Evolutionary conservation across 2,797 vertebrate genomes (phyloP), one percentile per base, ranked within the genome.

Genomic region (Gadopsis bispinosus): DNA sequence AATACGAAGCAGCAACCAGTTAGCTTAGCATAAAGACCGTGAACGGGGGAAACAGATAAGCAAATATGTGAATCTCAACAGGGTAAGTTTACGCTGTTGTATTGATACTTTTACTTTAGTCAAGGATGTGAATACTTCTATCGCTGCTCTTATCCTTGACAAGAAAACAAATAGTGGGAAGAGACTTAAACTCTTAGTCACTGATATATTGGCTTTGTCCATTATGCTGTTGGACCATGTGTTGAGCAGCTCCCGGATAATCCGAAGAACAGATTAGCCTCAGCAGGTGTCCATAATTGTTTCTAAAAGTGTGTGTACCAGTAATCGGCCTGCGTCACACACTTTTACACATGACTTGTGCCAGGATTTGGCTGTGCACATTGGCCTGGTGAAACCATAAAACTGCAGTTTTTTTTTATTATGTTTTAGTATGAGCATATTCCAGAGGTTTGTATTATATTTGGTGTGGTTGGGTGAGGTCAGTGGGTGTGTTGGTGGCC

Each of bases 211-310:
- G 53, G 20, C 55, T 39, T 81, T 58, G 79, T 74, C 69, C 63
- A 26, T 51, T 29, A 7, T 51, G 62, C 48, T 39, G 45, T 43
- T 69, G 39, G 48, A 33, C 47, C 79, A 79, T 72, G 73, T 83
- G 84, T 85, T 89, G 68, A 85, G 48, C 77, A 0, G 14, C 79
- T 84, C 64, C 26, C 14, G 63, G 73, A 81, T 91, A 87, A 91
- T 91, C 88, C 59, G 31, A 69, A 83, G 11, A 90, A 73, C 43
- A 90, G 89, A 88, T 93, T 92, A 93, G 56, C 69, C 43, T 77
- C 80, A 84, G 50, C 37, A 67, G 67, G 76, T 81, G 67, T 83
- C 79, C 72, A 56, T 61, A 71, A 63, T 63, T 26, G 75, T 70
- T 78, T 88, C 88, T 87, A 85, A 85, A 89, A 82, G 35, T 65